A percentile compares a stretch with the other conserved stretches of the same genome.
Evolutionary conservation across 1,140 invertebrate species (phyloP).

Genomic region (Harpegnathos saltator): DNA sequence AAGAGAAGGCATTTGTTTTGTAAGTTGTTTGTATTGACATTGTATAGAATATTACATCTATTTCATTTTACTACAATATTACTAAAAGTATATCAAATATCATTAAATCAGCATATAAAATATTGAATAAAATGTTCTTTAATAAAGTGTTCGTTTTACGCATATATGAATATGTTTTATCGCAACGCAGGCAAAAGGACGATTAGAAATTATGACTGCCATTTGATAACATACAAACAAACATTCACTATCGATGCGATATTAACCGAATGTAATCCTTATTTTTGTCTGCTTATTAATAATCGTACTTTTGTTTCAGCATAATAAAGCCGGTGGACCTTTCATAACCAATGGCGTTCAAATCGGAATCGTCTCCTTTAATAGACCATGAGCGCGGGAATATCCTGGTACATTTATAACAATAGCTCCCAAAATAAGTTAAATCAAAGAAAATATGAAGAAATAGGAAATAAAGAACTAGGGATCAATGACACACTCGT

Average conservation of each 20-base stretch:
- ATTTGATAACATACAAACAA: too few relatives aligned
- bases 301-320: conserved; percentile 62
- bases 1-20: conserved; percentile 86
- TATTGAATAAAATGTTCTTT: neutral
- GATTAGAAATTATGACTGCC: too few relatives aligned
- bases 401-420: conserved; percentile 87
- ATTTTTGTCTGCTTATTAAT: too few relatives aligned
- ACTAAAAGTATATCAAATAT: neutral
- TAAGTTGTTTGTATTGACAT: conserved; percentile 76
- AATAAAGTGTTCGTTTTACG: too few relatives aligned
- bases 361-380: conserved; percentile 89
- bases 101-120: too few relatives aligned
- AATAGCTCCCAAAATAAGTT: conserved; percentile 82
- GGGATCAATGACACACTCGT: too few relatives aligned
- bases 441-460: conserved; percentile 72
- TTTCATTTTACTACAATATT: conserved; percentile 7
- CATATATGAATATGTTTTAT: too few relatives aligned
- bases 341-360: conserved; percentile 77
- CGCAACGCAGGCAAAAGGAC: too few relatives aligned
- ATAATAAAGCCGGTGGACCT: conserved; percentile 86
- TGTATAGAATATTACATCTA: neutral
- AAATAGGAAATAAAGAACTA: too few relatives aligned
- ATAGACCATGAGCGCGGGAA: conserved; percentile 87
- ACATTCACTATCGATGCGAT: too few relatives aligned
- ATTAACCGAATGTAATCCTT: too few relatives aligned